A percentile compares a stretch with the other conserved stretches of the same genome.
Evolutionary conservation across 1,140 invertebrate genomes (phyloP).

Genomic region (Heterodera schachtii): DNA sequence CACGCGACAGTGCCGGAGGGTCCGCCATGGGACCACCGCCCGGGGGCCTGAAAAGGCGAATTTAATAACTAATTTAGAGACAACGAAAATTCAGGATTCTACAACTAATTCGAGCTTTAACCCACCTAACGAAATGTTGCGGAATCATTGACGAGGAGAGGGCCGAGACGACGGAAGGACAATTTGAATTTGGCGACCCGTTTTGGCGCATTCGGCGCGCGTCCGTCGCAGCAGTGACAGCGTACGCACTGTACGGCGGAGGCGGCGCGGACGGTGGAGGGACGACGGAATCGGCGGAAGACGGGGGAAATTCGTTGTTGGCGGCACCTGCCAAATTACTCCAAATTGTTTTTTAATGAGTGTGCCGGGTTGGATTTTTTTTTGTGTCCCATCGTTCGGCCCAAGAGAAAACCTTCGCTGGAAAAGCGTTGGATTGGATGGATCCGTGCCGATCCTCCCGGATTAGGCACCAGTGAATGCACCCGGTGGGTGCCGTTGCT

Average conservation of each 20-base stretch:
- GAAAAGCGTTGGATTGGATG: conserved; percentile 54
- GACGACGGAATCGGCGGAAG: conserved; percentile 14
- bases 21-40: not conserved
- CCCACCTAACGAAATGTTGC: not conserved
- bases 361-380: not conserved
- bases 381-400: not conserved
- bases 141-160: conserved; percentile 3
- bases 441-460: conserved; percentile 36
- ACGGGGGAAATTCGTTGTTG: conserved; percentile 14
- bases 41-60: not conserved
- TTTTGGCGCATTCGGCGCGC: conserved; percentile 12
- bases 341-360: not conserved
- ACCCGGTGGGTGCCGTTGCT: conserved; percentile 30
- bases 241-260: conserved; percentile 15
- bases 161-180: conserved; percentile 27
- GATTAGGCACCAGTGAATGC: conserved; percentile 34
- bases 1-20: conserved; percentile 13
- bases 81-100: not conserved
- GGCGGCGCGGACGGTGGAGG: conserved; percentile 7
- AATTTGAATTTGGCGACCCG: conserved; percentile 5
- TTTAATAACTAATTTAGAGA: not conserved
- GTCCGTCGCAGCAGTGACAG: not conserved
- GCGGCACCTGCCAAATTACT: conserved; percentile 19
- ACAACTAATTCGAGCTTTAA: not conserved
- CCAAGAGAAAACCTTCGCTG: conserved; percentile 45